Conservation (phyloP, 2,888 invertebrate species). For the Hesperia comma region DNA sequence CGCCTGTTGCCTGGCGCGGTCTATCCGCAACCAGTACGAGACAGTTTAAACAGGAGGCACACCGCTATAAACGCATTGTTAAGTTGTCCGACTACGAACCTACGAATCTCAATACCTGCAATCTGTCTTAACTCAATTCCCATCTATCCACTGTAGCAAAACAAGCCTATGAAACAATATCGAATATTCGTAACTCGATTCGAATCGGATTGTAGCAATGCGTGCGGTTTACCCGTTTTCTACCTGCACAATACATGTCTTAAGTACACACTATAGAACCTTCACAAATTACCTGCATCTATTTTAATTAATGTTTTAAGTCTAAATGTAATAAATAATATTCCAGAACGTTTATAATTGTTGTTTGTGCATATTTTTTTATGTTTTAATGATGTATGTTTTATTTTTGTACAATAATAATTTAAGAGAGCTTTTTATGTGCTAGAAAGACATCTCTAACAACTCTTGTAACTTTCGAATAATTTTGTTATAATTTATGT, state of each 20-base stretch:
- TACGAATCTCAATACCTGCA: background rate
- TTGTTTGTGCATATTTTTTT: slow-evolving; percentile 38
- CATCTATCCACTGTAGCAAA: background rate
- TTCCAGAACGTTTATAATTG: slow-evolving; percentile 19
- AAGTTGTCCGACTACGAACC: background rate
- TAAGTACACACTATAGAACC: slow-evolving; percentile 22
- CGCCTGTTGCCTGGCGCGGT: slow-evolving; percentile 96
- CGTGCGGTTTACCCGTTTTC: background rate
- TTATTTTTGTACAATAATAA: slow-evolving; percentile 29
- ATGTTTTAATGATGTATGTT: slow-evolving; percentile 33
- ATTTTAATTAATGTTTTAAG: slow-evolving; percentile 37
- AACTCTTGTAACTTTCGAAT: slow-evolving; percentile 7
- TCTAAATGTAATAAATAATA: slow-evolving; percentile 32
- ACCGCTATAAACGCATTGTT: background rate
- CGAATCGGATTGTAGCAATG: background rate
- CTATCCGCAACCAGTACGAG: slow-evolving; percentile 96
- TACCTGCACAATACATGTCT: slow-evolving; percentile 1
- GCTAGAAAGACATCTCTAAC: slow-evolving; percentile 22
- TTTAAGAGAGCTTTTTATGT: slow-evolving; percentile 22
- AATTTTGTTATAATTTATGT: slow-evolving; percentile 11
- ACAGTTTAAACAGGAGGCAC: slow-evolving; percentile 87
- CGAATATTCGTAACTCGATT: no score
- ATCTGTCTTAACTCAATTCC: background rate
- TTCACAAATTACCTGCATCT: slow-evolving; percentile 26
- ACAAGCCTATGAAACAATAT: background rate